Base-by-base conservation (phyloP, 2,113 vertebrate genomes). In the Pollachius pollachius region DNA sequence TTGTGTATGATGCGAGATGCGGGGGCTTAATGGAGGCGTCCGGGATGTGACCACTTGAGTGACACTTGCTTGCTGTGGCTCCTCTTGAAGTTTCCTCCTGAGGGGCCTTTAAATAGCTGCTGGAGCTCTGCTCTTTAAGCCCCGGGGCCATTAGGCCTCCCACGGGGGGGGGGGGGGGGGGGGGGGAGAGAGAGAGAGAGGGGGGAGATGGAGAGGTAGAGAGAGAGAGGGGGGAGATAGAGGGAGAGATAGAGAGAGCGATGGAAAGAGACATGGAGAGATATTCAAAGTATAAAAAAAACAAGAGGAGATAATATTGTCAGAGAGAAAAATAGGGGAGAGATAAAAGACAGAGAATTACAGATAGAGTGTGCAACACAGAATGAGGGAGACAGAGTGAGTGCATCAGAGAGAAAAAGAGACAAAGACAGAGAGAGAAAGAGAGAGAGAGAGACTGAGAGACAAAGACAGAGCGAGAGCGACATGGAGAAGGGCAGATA, bases 91-190 rank as follows among this genome's bases (percentile, higher is more conserved):
- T 41, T 9, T 65, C 73, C 88, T 76, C 85, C 16, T 0, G 77
- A 80, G 86, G 37, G 81, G 48, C 6, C 78, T 81, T 80, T 77
- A 81, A 84, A 88, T 89, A 89, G 81, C 73, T 79, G 82, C 72
- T 75, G 69, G 71, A 79, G 74, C 76, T 74, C 61, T 4, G 58
- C 68, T 73, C 81, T 84, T 69, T 78, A 78, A 87, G 86, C 88
- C 87, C 37, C 85, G 81, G 81, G 68, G 80, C 66, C 86, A 89
- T 88, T 84, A 88, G 61, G 77, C 71, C 54, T 67, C 57, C 69
- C 72, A 67, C 73, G 12, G 3, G 1, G 5, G 9, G 3, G 9
- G 6, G 5, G 9, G 2, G 37, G 62, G 27, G 75, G 63, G 68
- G 67, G 58, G 81, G 62, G 64, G 52, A 30, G 71, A 74, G 64